phyloP scores from a whole-genome alignment of 64 coral and sea anemone genomes.

The Montipora cactus region DNA sequence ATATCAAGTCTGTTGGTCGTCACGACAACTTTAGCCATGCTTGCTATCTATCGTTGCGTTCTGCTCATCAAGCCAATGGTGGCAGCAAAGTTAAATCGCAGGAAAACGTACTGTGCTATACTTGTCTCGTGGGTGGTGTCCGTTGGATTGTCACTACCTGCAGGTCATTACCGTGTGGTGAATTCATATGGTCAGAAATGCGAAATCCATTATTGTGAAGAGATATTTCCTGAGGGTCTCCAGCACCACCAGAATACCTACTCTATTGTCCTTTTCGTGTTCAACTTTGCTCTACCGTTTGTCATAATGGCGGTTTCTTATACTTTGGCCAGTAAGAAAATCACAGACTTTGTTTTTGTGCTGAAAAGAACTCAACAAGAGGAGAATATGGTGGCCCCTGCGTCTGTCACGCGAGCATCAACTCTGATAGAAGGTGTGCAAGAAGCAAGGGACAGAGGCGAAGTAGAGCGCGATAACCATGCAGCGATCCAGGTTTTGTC shows the following conservation, averaged over 20 bases:
- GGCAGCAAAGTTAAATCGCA: neutral
- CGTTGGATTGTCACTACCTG: constrained; percentile 37
- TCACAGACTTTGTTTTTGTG: constrained; percentile 64
- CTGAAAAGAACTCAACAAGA: constrained; percentile 19
- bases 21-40: constrained; percentile 76
- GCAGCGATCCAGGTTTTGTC: neutral
- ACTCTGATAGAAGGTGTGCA: neutral
- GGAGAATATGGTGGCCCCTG: neutral
- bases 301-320: constrained; percentile 79
- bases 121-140: constrained; percentile 60
- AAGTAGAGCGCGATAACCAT: neutral
- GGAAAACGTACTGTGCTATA: constrained; percentile 21
- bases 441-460: constrained; percentile 1
- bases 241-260: constrained; percentile 35
- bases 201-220: constrained; percentile 10
- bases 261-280: constrained; percentile 50
- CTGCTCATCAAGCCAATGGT: constrained; percentile 57
- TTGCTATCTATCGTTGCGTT: constrained; percentile 76
- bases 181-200: constrained; percentile 19
- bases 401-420: neutral
- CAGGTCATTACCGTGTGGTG: constrained; percentile 48
- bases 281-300: constrained; percentile 70
- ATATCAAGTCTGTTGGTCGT: constrained; percentile 70
- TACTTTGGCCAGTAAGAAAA: constrained; percentile 55
- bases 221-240: constrained; percentile 45